Evolutionary conservation across 2,797 vertebrate genomes (phyloP), one percentile per base, ranked within the genome.

Genomic region (Kryptopterus vitreolus): DNA sequence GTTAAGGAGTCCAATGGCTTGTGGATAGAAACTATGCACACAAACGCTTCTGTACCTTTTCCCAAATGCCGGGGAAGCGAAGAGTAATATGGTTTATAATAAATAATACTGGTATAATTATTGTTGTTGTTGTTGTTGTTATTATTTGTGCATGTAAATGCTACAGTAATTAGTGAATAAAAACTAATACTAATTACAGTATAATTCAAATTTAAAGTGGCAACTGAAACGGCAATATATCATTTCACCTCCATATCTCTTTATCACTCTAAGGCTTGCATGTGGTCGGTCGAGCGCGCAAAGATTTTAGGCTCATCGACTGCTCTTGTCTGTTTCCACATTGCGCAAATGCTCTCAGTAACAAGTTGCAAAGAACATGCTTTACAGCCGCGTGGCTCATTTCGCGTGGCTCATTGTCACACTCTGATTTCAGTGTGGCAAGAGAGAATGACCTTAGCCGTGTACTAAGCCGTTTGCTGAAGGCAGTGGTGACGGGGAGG

Each of bases 361-460:
- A 38, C 52, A 24, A 24, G 7, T 73, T 8, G 2, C 24, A 33
- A 13, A 50, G 9, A 70, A 20, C 55, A 78, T 50, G 65, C 1
- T 24, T 6, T 59, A 8, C 55, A 73, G 35, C 63, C 78, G n/a
- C 29, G 71, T 76, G 38, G 11, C 4, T 81, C 15, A 61, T 69
- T n/a, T n/a, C n/a, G n/a, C n/a, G n/a, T n/a, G n/a, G n/a, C n/a
- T n/a, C n/a, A n/a, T n/a, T n/a, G n/a, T n/a, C n/a, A n/a, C n/a
- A n/a, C n/a, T n/a, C n/a, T 68, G 63, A 81, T 76, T 80, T 72
- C 46, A 6, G 22, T 35, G 53, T 3, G 68, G 16, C 8, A 15
- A 71, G 50, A 35, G 52, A 68, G 29, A 80, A 72, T 48, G 72
- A 79, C 82, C 35, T 73, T 52, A 10, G 38, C 59, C 24, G 46